phyloP scores from a whole-genome alignment of 2,888 invertebrate species.

The Cremastobaeus sp. region DNA sequence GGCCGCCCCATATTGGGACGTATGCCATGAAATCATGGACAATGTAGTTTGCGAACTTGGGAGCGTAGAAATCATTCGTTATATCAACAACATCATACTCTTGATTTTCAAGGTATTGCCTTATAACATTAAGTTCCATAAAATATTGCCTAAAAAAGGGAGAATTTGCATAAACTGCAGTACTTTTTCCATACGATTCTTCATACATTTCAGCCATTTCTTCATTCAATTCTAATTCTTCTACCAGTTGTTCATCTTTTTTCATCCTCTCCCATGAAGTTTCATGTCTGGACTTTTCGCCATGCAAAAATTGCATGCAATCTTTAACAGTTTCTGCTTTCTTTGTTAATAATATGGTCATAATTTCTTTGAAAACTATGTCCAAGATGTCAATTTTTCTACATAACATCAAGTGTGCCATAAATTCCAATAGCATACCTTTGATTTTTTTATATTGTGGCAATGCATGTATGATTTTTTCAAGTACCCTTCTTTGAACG shows the following conservation, averaged over 20 bases:
- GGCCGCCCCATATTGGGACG: constrained; percentile 30
- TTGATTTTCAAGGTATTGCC: neutral
- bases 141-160: constrained; percentile 19
- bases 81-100: constrained; percentile 4
- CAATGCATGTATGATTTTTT: constrained; percentile 17
- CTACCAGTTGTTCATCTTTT: neutral
- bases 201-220: neutral
- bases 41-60: constrained; percentile 49
- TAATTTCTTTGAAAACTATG: constrained; percentile 36
- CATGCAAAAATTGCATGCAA: constrained; percentile 7
- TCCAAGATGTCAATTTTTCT: constrained; percentile 37
- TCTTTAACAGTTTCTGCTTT: constrained; percentile 4
- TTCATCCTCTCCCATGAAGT: neutral
- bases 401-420: constrained; percentile 38
- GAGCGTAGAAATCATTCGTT: constrained; percentile 12
- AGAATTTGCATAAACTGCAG: constrained; percentile 26
- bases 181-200: constrained; percentile 6
- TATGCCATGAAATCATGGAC: constrained; percentile 53
- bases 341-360: constrained; percentile 14
- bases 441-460: constrained; percentile 29
- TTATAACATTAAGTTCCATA: neutral
- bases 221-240: neutral
- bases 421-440: constrained; percentile 51
- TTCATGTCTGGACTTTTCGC: constrained; percentile 4
- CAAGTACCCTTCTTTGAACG: constrained; percentile 49